Base-by-base conservation (phyloP, 1,140 invertebrate species). In the Polyergus mexicanus region DNA sequence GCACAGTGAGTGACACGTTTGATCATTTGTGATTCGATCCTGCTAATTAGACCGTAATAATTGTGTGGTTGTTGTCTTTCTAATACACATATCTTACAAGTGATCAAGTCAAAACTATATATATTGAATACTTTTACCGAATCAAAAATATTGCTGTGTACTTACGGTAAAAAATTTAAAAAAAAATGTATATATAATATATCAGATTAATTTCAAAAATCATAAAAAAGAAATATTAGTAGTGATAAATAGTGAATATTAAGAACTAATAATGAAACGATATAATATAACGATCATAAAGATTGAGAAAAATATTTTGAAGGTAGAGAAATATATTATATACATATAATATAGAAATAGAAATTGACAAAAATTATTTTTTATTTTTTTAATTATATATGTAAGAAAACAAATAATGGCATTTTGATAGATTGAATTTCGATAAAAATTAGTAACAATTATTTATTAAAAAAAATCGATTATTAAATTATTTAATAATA, bases 1-100 rank as follows among this genome's bases (percentile, higher is more conserved):
- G 94, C 81, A 94, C 93, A 86, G 94, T 95, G 81, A 94, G 94
- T 92, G 44, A 65, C 78, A 83, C 78, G 54, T 83, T 83, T 72
- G 78, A 81, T 81, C 65, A 81, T 81, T 68, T 11, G 63, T 8
- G n/a, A 78, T 78, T 71, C 60, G 51, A 81, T 81, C 54, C 38
- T 58, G 51, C 66, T 38, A 81, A 81, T 66, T 81, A 68, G 78
- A 81, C 78, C 54, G 78, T 44, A 32, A 81, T 81, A 81, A 58
- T 71, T 71, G 8, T 69, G 25, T 10, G 44, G 68, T 65, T 47
- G 51, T 65, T 56, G 38, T 81, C 78, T 72, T 58, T 66, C 38
- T 25, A 22, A 10, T 35, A 51, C 56, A 41, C 16, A 41, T 6
- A 44, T 81, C 38, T 58, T 16, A 19, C 51, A 32, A 81, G 51